phyloP scores from a whole-genome alignment of 2,797 vertebrate species.

The Diceros bicornis region DNA sequence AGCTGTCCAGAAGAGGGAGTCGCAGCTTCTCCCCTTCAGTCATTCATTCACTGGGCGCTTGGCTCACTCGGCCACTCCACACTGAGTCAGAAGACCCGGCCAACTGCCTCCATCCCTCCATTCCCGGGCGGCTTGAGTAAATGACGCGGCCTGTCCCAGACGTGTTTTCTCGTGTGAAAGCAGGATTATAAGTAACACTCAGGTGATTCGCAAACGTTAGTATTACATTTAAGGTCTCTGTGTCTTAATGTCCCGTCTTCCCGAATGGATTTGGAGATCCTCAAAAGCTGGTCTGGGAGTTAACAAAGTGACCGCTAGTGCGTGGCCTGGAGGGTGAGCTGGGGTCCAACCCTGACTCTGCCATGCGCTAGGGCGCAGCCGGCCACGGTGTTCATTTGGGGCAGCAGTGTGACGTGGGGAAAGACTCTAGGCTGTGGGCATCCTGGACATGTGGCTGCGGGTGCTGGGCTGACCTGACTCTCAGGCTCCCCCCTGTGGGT shows the following conservation, averaged over 20 bases:
- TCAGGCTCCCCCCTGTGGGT: neutral
- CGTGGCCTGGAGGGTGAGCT: neutral
- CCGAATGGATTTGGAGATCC: neutral
- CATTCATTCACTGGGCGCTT: neutral
- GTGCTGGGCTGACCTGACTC: neutral
- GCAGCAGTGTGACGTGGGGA: neutral
- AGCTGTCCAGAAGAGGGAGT: neutral
- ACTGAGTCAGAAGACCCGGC: fast-evolving
- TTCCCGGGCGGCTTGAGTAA: neutral
- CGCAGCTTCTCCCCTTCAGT: fast-evolving
- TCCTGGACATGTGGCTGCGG: neutral
- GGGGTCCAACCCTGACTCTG: neutral
- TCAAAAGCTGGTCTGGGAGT: neutral
- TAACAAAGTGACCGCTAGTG: neutral
- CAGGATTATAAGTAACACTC: neutral
- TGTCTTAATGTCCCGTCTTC: neutral
- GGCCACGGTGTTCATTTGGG: neutral
- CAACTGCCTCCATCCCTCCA: neutral
- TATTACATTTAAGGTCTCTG: neutral
- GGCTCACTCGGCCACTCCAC: fast-evolving
- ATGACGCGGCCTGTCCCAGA: neutral
- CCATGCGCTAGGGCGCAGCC: fast-evolving
- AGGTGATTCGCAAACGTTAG: neutral
- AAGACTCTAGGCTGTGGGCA: neutral
- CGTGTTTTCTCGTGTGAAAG: neutral